A percentile compares a stretch with the other conserved stretches of the same genome.
Evolutionary conservation across 2,113 vertebrate genomes (phyloP).

Genomic region (Empidonax alnorum): DNA sequence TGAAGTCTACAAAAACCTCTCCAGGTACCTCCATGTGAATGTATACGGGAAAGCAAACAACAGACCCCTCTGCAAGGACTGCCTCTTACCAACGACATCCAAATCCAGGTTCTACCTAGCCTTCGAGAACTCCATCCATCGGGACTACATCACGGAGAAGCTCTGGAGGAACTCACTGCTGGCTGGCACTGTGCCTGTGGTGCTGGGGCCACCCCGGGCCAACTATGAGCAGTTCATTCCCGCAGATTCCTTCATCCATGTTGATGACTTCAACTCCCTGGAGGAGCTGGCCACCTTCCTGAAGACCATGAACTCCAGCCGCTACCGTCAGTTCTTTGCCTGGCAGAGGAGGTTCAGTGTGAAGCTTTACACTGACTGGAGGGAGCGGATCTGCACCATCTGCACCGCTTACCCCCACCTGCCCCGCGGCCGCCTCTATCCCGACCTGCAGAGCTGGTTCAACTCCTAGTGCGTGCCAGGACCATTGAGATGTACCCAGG

Average conservation of each 20-base stretch:
- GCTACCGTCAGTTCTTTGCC: slow-evolving; percentile 78
- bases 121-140: slow-evolving; percentile 88
- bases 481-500: neutral
- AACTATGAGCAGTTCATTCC: slow-evolving; percentile 85
- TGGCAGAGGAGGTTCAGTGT: slow-evolving; percentile 80
- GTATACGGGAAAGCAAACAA: slow-evolving; percentile 78
- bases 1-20: slow-evolving; percentile 77
- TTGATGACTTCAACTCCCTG: slow-evolving; percentile 83
- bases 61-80: slow-evolving; percentile 54
- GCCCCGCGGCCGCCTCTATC: slow-evolving; percentile 47
- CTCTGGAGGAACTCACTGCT: slow-evolving; percentile 87
- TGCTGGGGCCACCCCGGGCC: slow-evolving; percentile 81
- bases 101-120: slow-evolving; percentile 91
- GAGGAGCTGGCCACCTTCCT: slow-evolving; percentile 81
- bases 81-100: slow-evolving; percentile 80
- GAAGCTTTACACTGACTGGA: slow-evolving; percentile 80
- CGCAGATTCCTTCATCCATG: slow-evolving; percentile 85
- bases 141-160: slow-evolving; percentile 95
- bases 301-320: slow-evolving; percentile 71
- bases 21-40: slow-evolving; percentile 70
- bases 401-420: slow-evolving; percentile 75
- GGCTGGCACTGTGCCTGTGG: slow-evolving; percentile 84
- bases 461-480: neutral
- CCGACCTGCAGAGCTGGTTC: slow-evolving; percentile 79
- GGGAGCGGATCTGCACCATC: slow-evolving; percentile 85